A percentile compares a stretch with the other conserved stretches of the same genome.
Evolutionary conservation across 2,113 vertebrate genomes (phyloP).

Genomic region (Cyprinodon brontotheroides): DNA sequence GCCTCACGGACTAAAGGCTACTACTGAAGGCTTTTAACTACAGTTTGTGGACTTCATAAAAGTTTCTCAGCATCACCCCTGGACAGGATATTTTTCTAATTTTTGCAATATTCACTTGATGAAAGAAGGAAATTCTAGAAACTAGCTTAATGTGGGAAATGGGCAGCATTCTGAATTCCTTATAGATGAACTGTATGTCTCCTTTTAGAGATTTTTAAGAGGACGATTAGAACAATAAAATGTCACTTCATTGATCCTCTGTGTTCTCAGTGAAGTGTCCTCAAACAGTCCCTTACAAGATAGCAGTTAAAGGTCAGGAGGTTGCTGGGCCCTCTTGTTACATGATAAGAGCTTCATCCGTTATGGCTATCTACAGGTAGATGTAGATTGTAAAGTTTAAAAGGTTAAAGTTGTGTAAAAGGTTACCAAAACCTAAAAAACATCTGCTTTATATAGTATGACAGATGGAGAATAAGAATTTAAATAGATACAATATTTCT

Average conservation of each 20-base stretch:
- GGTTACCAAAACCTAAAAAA: constrained; percentile 20
- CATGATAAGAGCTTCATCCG: constrained; percentile 70
- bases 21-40: too few relatives aligned
- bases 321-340: constrained; percentile 61
- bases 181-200: not conserved
- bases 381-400: constrained; percentile 57
- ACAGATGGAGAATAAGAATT: not conserved
- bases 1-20: too few relatives aligned
- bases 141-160: too few relatives aligned
- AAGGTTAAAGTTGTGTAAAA: constrained; percentile 63
- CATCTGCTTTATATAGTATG: not conserved
- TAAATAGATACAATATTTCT: not conserved
- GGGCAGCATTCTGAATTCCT: too few relatives aligned
- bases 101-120: too few relatives aligned
- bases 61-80: too few relatives aligned
- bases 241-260: constrained; percentile 25
- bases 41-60: too few relatives aligned
- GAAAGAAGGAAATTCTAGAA: too few relatives aligned
- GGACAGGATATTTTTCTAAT: too few relatives aligned
- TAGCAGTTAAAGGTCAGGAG: constrained; percentile 59
- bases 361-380: constrained; percentile 61
- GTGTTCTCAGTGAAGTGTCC: constrained; percentile 60
- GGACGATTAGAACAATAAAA: constrained; percentile 2
- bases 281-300: constrained; percentile 65
- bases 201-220: not conserved